Evolutionary conservation across 2,888 invertebrate species (phyloP), one percentile per base, ranked within the genome.

Genomic region (Caenorhabditis zanzibari): DNA sequence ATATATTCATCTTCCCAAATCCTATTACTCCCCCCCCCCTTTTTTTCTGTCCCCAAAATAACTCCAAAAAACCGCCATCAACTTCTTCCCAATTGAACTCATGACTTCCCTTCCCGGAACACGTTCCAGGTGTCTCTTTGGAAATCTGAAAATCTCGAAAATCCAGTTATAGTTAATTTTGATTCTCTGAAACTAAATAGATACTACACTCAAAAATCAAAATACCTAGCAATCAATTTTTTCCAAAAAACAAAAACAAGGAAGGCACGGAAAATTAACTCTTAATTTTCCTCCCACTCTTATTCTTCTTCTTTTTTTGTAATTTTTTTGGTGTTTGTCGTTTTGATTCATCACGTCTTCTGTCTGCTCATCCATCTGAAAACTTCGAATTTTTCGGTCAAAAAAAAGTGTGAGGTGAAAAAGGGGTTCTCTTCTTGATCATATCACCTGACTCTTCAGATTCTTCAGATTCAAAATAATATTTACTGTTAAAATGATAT

Each of bases 281-380:
- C 22, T 9, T 26, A 26, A 54, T 26, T 54, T 26, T 24, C 26
- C 26, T 59, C n/a, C 26, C 28, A 22, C 24, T 58, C n/a, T 32
- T 32, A 12, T n/a, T 32, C 22, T 59, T 38, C 10, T 35, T 38
- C 12, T 9, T 3, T 52, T 19, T 12, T n/a, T 2, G 19, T 35
- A 10, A 4, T 19, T 52, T 24, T 52, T 19, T 52, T 35, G 35
- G 35, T 59, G 22, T 59, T 59, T 59, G 35, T 22, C 35, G 19
- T 59, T 22, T 59, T 54, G 24, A 26, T 54, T 24, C 24, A 54
- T 54, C 54, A 26, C 22, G 19, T 19, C 47, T 19, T 54, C 54
- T 19, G 38, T 38, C 59, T 59, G 59, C 59, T 59, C 59, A 59
- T 59, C 35, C 59, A 59, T 22, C 59, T 38, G 59, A 35, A 38